Evolutionary conservation across 2,113 vertebrate species (phyloP).

Genomic region (Butorides virescens): DNA sequence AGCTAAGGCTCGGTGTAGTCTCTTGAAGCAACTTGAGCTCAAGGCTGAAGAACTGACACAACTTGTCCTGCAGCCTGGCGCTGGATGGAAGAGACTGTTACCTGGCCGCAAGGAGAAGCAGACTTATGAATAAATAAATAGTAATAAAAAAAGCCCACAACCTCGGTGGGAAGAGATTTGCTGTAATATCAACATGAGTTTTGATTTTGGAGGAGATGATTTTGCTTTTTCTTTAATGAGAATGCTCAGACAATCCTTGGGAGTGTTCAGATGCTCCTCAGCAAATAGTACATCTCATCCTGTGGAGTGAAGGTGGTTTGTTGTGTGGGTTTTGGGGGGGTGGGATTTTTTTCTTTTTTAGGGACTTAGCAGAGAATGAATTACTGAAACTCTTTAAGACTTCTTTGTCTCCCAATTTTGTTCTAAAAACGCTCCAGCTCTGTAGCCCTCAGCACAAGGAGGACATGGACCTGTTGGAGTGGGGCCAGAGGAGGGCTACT

Average conservation of each 20-base stretch:
- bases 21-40: not conserved
- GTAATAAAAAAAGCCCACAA: not conserved
- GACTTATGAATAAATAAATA: not conserved
- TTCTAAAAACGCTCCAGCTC: not conserved
- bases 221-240: not conserved
- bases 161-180: not conserved
- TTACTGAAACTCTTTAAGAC: not conserved
- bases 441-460: no score
- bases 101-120: not conserved
- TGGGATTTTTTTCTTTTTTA: not conserved
- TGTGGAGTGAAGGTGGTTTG: not conserved
- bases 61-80: not conserved
- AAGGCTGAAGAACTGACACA: not conserved
- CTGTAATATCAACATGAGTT: not conserved
- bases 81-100: not conserved
- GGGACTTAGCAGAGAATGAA: not conserved
- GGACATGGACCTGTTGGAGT: no score
- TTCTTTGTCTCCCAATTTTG: not conserved
- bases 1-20: not conserved
- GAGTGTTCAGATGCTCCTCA: not conserved
- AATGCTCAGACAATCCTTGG: not conserved
- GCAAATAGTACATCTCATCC: not conserved
- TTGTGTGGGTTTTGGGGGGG: not conserved
- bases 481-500: no score
- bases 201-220: not conserved